Evolutionary conservation across 2,888 invertebrate species (phyloP).

Genomic region (Noctuana brunneofusca): DNA sequence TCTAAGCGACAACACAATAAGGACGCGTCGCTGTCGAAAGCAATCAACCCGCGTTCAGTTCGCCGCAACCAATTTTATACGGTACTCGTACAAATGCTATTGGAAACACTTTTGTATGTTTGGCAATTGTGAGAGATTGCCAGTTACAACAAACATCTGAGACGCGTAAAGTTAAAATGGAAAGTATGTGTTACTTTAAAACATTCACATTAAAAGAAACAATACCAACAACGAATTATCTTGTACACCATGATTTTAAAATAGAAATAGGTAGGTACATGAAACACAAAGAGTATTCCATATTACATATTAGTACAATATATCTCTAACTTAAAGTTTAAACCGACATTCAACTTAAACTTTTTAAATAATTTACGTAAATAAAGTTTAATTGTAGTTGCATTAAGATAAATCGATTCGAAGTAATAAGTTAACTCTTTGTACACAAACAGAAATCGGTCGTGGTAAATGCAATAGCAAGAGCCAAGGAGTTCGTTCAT

Average conservation of each 20-base stretch:
- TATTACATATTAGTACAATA: too few species aligned
- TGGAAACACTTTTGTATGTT: slow-evolving; percentile 30
- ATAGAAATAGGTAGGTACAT: too few species aligned
- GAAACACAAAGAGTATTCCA: too few species aligned
- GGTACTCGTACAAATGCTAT: slow-evolving; percentile 43
- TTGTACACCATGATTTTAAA: too few species aligned
- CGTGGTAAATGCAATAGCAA: slow-evolving; percentile 4
- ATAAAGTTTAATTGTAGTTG: too few species aligned
- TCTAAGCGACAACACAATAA: slow-evolving; percentile 71
- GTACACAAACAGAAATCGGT: too few species aligned
- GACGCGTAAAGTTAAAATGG: background rate
- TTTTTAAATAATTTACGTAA: too few species aligned
- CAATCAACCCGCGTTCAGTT: slow-evolving; percentile 66
- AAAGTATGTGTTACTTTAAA: background rate
- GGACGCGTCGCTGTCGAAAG: slow-evolving; percentile 68
- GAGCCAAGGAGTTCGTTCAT: background rate
- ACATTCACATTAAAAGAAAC: background rate
- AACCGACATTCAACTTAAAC: too few species aligned
- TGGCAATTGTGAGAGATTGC: slow-evolving; percentile 19
- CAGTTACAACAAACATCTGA: slow-evolving; percentile 11
- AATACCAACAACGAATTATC: too few species aligned
- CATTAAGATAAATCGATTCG: too few species aligned
- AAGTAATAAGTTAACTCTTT: too few species aligned
- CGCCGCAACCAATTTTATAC: slow-evolving; percentile 60
- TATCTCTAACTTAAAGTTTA: too few species aligned